Conservation (phyloP, 2,888 invertebrate genomes). For the Graphium colonna region DNA sequence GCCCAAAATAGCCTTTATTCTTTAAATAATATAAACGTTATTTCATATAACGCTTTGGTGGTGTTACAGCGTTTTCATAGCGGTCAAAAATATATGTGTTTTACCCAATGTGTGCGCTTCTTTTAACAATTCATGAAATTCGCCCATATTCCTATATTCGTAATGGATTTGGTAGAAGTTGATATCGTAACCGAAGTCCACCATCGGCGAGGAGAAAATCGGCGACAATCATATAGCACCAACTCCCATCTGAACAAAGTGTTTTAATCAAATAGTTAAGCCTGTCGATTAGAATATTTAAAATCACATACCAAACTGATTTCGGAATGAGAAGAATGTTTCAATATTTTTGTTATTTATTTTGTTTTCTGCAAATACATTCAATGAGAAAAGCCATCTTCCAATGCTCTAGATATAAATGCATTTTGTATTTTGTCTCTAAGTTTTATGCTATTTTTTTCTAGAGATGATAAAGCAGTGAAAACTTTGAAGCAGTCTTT, state of each 20-base stretch:
- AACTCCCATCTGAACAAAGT: constrained; percentile 83
- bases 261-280: constrained; percentile 72
- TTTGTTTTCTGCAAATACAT: too few relatives aligned
- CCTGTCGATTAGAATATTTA: too few relatives aligned
- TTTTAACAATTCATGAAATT: constrained; percentile 80
- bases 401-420: too few relatives aligned
- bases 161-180: constrained; percentile 85
- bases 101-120: constrained; percentile 73
- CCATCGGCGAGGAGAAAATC: constrained; percentile 88
- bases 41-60: too few relatives aligned
- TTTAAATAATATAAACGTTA: too few relatives aligned
- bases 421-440: not conserved
- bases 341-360: too few relatives aligned
- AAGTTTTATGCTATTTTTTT: too few relatives aligned
- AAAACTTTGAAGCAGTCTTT: constrained; percentile 85
- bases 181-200: constrained; percentile 91
- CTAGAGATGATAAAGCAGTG: too few relatives aligned
- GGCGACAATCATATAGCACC: constrained; percentile 90
- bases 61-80: too few relatives aligned
- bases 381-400: too few relatives aligned
- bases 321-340: not conserved
- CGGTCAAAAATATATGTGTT: too few relatives aligned
- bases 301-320: too few relatives aligned
- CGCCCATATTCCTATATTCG: constrained; percentile 84
- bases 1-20: constrained; percentile 77